Evolutionary conservation across 2,888 invertebrate species (phyloP).

Genomic region (Neoascia interrupta): DNA sequence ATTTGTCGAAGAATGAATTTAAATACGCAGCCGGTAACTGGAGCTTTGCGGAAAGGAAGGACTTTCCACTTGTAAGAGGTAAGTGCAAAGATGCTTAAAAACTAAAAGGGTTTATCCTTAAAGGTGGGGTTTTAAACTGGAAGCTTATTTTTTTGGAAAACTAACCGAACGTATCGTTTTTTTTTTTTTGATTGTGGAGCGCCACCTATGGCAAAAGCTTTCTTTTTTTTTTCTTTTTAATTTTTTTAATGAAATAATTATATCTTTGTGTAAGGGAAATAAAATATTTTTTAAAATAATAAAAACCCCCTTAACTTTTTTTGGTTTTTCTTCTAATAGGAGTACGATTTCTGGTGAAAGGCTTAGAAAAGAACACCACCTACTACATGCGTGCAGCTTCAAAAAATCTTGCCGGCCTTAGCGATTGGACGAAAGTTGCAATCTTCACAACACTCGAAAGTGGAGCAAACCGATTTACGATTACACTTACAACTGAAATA

Average conservation of each 20-base stretch:
- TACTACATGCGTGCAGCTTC: constrained; percentile 82
- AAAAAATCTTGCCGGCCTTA: constrained; percentile 81
- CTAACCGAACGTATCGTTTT: not conserved
- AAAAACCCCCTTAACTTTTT: not conserved
- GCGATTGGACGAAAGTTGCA: constrained; percentile 78
- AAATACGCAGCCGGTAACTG: constrained; percentile 78
- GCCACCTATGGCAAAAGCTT: too few species aligned
- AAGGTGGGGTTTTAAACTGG: too few species aligned
- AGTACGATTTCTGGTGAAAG: constrained; percentile 80
- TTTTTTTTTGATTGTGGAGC: not conserved
- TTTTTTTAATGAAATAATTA: not conserved
- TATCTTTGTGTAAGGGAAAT: too few species aligned
- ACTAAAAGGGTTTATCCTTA: too few species aligned
- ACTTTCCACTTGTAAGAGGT: constrained; percentile 79
- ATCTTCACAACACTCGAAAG: constrained; percentile 76
- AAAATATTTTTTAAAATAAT: not conserved
- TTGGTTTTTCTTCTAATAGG: too few species aligned
- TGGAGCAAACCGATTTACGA: constrained; percentile 57
- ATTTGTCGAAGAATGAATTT: constrained; percentile 77
- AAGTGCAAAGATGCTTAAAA: too few species aligned
- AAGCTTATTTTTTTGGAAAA: not conserved
- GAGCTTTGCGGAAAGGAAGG: constrained; percentile 77
- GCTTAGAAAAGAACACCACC: constrained; percentile 80
- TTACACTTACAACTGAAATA: constrained; percentile 45
- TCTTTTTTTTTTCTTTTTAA: not conserved